phyloP scores from a whole-genome alignment of 2,888 invertebrate species.

The Zonitis immaculata region DNA sequence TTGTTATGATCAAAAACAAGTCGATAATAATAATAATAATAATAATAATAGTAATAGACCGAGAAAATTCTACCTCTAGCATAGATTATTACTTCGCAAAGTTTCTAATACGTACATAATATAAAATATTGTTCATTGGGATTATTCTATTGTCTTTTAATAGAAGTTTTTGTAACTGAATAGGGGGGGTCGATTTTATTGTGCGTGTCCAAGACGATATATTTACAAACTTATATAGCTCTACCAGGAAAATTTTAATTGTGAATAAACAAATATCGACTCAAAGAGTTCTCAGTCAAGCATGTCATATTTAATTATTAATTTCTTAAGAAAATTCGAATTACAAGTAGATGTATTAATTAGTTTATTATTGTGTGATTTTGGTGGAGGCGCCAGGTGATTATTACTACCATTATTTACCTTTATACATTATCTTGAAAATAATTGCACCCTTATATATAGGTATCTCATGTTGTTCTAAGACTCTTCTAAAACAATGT shows the following conservation, averaged over 20 bases:
- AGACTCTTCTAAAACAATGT: no score
- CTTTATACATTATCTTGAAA: neutral
- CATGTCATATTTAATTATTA: no score
- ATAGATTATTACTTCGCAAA: neutral
- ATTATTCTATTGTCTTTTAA: neutral
- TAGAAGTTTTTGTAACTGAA: neutral
- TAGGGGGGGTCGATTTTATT: slow-evolving; percentile 8
- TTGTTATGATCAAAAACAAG: slow-evolving; percentile 8
- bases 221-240: no score
- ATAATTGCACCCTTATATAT: no score
- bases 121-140: neutral
- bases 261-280: no score
- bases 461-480: no score
- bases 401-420: neutral
- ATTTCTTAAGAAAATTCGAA: no score
- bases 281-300: no score
- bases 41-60: neutral
- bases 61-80: neutral
- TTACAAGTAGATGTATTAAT: no score
- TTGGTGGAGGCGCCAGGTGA: neutral
- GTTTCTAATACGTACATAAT: neutral
- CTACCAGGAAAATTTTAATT: no score
- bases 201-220: slow-evolving; percentile 9
- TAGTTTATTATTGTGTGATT: neutral
- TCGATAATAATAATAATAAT: no score